A percentile compares a stretch with the other conserved stretches of the same genome.
Evolutionary conservation across 2,797 vertebrate genomes (phyloP).

Genomic region (Rhyacichthys aspro): DNA sequence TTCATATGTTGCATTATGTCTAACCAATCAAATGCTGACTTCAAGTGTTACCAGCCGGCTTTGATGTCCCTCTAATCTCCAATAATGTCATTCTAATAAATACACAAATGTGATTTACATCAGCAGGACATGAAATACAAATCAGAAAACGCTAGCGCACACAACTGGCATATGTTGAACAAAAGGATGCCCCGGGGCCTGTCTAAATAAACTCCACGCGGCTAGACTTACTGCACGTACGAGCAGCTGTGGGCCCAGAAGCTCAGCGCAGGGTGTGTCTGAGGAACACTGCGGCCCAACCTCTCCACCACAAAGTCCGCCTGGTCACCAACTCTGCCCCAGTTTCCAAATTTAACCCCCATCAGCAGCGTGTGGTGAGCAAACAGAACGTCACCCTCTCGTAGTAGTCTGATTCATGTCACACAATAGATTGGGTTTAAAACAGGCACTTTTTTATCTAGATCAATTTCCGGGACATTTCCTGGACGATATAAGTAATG

Average conservation of each 20-base stretch:
- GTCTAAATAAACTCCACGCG: constrained; percentile 4
- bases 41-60: too few relatives aligned
- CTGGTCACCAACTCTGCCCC: constrained; percentile 47
- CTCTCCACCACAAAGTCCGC: constrained; percentile 62
- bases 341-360: constrained; percentile 69
- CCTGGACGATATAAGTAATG: too few relatives aligned
- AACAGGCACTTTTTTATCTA: neutral
- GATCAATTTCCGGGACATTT: too few relatives aligned
- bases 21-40: too few relatives aligned
- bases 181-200: neutral
- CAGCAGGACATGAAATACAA: neutral
- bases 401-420: constrained; percentile 2
- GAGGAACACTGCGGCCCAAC: constrained; percentile 40
- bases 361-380: constrained; percentile 30
- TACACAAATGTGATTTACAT: neutral
- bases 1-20: too few relatives aligned
- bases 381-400: constrained; percentile 21
- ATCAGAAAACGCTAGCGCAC: neutral
- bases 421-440: neutral
- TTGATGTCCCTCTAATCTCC: too few relatives aligned
- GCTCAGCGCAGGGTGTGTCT: constrained; percentile 61
- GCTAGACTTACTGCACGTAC: constrained; percentile 7
- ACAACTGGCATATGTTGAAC: neutral
- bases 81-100: neutral
- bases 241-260: constrained; percentile 23